Percentiles rank a stretch among this genome's conserved stretches.
Evolutionary conservation across 2,888 invertebrate genomes (phyloP).

Genomic region (Cryptophagus acutangulus): DNA sequence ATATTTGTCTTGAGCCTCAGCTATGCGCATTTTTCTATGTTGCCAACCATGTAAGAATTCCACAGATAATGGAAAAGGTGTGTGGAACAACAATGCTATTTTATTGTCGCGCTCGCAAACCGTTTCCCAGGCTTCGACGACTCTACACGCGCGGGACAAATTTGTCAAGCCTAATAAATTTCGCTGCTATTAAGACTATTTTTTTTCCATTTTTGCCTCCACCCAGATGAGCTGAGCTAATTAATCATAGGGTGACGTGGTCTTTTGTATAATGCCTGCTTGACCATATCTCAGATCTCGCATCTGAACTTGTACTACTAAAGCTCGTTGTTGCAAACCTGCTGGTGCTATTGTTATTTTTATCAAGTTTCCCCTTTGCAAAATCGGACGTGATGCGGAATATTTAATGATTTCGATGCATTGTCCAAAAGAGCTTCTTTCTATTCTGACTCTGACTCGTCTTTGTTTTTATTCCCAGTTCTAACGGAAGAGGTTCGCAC

Average conservation of each 20-base stretch:
- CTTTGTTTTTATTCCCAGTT: constrained; percentile 33
- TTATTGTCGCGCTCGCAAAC: too few relatives aligned
- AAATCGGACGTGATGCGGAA: constrained; percentile 41
- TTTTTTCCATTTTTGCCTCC: too few relatives aligned
- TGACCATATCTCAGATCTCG: constrained; percentile 35
- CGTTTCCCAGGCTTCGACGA: too few relatives aligned
- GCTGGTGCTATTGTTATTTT: constrained; percentile 41
- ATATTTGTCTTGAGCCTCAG: constrained; percentile 43
- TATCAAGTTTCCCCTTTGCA: constrained; percentile 38
- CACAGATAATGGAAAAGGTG: constrained; percentile 45
- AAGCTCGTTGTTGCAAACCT: constrained; percentile 36
- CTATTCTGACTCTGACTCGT: constrained; percentile 40
- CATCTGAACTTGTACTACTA: constrained; percentile 28
- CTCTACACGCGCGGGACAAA: too few relatives aligned
- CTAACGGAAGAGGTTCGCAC: constrained; percentile 32
- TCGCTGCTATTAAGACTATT: too few relatives aligned
- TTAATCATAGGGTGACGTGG: constrained; percentile 41
- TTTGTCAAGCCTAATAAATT: too few relatives aligned
- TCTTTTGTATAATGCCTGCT: constrained; percentile 37
- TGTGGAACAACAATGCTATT: constrained; percentile 32
- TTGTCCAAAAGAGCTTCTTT: constrained; percentile 35
- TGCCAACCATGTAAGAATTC: constrained; percentile 37
- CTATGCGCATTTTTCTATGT: constrained; percentile 37
- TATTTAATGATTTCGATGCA: constrained; percentile 40
- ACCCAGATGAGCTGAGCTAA: too few relatives aligned